Evolutionary conservation across 2,888 invertebrate species (phyloP), one percentile per base, ranked within the genome.

Genomic region (Acleris cristana): DNA sequence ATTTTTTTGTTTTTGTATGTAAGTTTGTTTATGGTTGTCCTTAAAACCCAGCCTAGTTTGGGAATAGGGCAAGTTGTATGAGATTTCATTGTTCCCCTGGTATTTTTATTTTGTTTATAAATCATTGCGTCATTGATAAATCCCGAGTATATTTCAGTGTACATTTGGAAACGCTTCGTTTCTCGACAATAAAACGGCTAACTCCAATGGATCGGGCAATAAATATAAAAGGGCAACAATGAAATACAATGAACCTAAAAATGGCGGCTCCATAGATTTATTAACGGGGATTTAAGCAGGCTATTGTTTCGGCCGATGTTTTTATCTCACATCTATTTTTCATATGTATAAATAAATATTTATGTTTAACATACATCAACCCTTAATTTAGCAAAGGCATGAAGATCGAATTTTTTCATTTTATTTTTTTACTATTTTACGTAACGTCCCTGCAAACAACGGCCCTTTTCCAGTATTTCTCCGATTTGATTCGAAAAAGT

Each of bases 161-260:
- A 62, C 34, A 53, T 62, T 66, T 57, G 51, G 58, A 8, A 34
- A 16, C 55, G 51, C 40, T 54, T 51, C 44, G 65, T 55, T 62
- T 61, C 34, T 51, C 26, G 56, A 52, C 66, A 57, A 62, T 62
- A 57, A 56, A 66, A 59, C 21, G 19, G 55, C 55, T 40, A 52
- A 66, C 61, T 61, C 61, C 61, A 65, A 49, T 56, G 61, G 61
- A 66, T 62, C 66, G 66, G n/a, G 56, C 52, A 52, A 66, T 66
- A 66, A 66, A 66, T 66, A 66, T 62, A 57, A 57, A 65, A 66
- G 56, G 66, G 66, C 56, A 66, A 66, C 66, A 66, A 66, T 66
- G 66, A 62, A 66, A 61, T 56, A 66, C 66, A 66, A 66, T 66
- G 66, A 62, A 66, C 66, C 61, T 61, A 62, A 66, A 64, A 59